Evolutionary conservation across 2,113 vertebrate species (phyloP), one percentile per base, ranked within the genome.

Genomic region (Saimiri boliviensis): DNA sequence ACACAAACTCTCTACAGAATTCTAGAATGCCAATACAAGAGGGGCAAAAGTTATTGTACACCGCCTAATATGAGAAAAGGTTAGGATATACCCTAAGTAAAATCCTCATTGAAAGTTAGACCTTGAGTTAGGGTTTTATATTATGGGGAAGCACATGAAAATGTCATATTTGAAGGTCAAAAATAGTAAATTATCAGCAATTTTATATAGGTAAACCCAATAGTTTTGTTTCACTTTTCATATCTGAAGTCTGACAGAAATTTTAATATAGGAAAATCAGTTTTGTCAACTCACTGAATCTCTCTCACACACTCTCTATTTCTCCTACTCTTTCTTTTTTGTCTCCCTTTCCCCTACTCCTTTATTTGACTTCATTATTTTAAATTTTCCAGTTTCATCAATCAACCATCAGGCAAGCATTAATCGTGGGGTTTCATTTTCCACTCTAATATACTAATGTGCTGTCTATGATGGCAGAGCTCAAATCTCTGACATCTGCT

Each of bases 401-500:
- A 19, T 89, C 86, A 94, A 49, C 35, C 35, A 32, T 35, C 23
- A 94, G 54, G 42, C 37, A 49, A 66, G 40, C 35, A 93, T 92
- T 95, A 95, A 93, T 73, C 54, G 37, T 60, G 25, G 9, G 68
- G 80, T 87, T 96, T 97, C 52, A 49, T 71, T 94, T 97, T 86
- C 91, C 30, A 35, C 42, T 93, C 45, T 70, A 70, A 84, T 84
- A 58, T 37, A 52, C 20, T 91, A 85, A 91, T 56, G 35, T 56
- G 23, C 58, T 5, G 0, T 60, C n/a, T 92, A 37, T 12, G 68
- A 68, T 35, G 35, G 83, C 54, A 54, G 25, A 86, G 30, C 27
- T 70, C 88, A 83, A 35, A 79, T 92, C 30, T 94, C 81, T 88
- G 81, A 83, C 80, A 85, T 96, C 19, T 87, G 21, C 56, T 97